phyloP scores from a whole-genome alignment of 2,113 vertebrate genomes.

The Oplegnathus fasciatus region DNA sequence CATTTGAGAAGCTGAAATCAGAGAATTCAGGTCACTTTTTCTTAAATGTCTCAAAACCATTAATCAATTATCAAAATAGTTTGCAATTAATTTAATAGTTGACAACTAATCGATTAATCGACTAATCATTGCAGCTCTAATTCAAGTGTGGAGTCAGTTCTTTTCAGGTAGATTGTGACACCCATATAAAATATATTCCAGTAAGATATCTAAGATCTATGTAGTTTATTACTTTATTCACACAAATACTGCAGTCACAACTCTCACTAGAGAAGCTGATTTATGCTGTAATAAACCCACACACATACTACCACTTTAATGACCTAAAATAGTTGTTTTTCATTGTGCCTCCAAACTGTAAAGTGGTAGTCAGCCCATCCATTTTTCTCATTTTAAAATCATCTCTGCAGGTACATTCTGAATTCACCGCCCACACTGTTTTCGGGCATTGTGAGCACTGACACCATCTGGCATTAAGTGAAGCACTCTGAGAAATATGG shows the following conservation, averaged over 20 bases:
- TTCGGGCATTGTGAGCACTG: slow-evolving; percentile 41
- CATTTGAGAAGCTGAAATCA: too few species aligned
- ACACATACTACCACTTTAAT: not conserved
- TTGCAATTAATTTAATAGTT: too few species aligned
- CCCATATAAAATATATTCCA: not conserved
- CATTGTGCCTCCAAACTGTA: slow-evolving; percentile 24
- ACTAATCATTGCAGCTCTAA: too few species aligned
- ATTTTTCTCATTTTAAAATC: slow-evolving; percentile 41
- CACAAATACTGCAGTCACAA: not conserved
- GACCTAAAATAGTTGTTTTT: slow-evolving; percentile 37
- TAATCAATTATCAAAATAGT: too few species aligned
- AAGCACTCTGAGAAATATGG: slow-evolving; percentile 67
- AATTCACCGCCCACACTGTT: slow-evolving; percentile 60
- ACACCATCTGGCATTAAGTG: slow-evolving; percentile 71
- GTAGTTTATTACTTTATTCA: not conserved
- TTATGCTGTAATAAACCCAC: slow-evolving; percentile 27
- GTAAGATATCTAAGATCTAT: not conserved
- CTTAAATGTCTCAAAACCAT: too few species aligned
- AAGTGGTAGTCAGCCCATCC: slow-evolving; percentile 14
- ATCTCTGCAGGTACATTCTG: slow-evolving; percentile 51
- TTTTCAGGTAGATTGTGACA: not conserved
- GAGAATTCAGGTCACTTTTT: too few species aligned
- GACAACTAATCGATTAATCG: too few species aligned
- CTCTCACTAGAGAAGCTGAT: not conserved
- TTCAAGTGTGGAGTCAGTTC: not conserved